Percentiles rank a stretch among this genome's conserved stretches.
phyloP scores from a whole-genome alignment of 2,113 vertebrate genomes.

The Spilogale gracilis region DNA sequence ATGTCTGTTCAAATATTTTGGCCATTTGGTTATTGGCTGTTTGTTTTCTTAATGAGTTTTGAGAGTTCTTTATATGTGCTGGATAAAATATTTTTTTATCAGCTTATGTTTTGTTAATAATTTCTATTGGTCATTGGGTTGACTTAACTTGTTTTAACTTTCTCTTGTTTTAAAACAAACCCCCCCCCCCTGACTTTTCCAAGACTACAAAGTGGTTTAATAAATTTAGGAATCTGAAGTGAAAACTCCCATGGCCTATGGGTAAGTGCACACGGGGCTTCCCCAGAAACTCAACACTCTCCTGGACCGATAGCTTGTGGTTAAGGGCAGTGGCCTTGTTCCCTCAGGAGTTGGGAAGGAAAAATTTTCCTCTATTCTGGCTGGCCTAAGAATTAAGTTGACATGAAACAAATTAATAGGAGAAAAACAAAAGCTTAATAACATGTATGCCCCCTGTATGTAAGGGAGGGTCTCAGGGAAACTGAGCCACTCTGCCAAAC shows the following conservation, averaged over 20 bases:
- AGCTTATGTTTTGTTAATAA: background rate
- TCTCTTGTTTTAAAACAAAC: constrained; percentile 26
- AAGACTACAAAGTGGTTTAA: background rate
- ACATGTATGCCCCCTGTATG: background rate
- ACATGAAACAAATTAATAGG: background rate
- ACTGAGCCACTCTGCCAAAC: background rate
- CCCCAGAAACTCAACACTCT: background rate
- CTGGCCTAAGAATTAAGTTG: background rate
- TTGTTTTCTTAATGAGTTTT: background rate
- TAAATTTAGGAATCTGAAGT: background rate
- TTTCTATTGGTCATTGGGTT: background rate
- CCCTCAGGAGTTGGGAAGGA: background rate
- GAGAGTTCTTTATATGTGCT: background rate
- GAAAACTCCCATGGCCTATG: background rate
- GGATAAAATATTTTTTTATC: background rate
- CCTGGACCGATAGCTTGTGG: background rate
- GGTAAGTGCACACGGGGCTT: background rate
- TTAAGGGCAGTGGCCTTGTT: background rate
- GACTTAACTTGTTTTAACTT: background rate
- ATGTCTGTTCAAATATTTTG: background rate
- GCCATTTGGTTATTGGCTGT: background rate
- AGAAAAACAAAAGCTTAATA: background rate
- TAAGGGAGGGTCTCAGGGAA: background rate
- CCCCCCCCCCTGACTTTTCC: background rate
- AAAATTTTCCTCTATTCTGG: background rate